Evolutionary conservation across 2,888 invertebrate species (phyloP), one percentile per base, ranked within the genome.

Genomic region (Trachelus tabidus): DNA sequence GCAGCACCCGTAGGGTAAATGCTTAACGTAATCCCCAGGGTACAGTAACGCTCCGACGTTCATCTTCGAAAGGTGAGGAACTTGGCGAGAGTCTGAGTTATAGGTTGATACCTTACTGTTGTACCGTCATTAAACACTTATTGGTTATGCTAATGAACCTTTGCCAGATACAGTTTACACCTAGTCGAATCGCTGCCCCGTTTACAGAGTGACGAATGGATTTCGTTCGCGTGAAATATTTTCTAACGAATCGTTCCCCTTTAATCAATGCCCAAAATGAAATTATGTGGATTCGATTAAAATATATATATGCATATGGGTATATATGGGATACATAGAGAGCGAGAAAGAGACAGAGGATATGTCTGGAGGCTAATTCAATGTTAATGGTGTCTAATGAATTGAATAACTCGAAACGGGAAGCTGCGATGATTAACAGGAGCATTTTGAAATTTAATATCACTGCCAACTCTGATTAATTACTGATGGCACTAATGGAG

Each of bases 71-170:
- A 77, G 77, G 77, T 77, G 77, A 77, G 73, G 73, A 77, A 77
- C 77, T 77, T 77, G 77, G 77, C 73, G 77, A 74, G 77, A 68
- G 77, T 73, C 77, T 77, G 77, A 77, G 77, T 77, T 77, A 77
- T 77, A 37, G 74, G 68, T 74, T 56, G 15, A 23, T 56, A 23
- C 56, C 56, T 56, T 15, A 23, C 6, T 6, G 56, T 23, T 56
- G 56, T 75, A 31, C 34, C 71, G 71, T 34, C 71, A 34, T 71
- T 34, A 71, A 71, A 71, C 30, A 34, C 34, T 71, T 71, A 71
- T 71, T 71, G 71, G 71, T 71, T 71, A 71, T 71, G 71, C 71
- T 71, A 71, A 71, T 71, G 71, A 15, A 56, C 0, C 56, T 9
- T 23, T 56, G 56, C 71, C 31, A 11, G 71, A 71, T 34, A 71